Percentiles rank a stretch among this genome's conserved stretches.
phyloP scores from a whole-genome alignment of 1,140 invertebrate genomes.

The Vollenhovia emeryi region DNA sequence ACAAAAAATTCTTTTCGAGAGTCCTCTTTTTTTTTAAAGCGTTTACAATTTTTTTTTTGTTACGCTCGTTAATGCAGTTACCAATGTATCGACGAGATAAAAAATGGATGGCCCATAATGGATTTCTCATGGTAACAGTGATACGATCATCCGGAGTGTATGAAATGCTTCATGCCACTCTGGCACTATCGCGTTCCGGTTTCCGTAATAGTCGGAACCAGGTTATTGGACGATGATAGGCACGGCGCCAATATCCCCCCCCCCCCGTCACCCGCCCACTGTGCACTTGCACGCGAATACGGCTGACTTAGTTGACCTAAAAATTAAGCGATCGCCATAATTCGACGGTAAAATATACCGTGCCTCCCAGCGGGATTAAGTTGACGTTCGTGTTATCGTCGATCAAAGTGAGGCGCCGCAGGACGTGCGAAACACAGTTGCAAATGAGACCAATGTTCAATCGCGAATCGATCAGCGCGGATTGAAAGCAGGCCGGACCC shows the following conservation, averaged over 20 bases:
- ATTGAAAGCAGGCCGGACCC: not conserved
- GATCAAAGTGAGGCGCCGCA: not conserved
- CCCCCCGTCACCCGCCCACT: too few species aligned
- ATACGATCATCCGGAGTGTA: slow-evolving; percentile 40
- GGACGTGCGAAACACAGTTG: not conserved
- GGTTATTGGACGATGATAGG: slow-evolving; percentile 57
- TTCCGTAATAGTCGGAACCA: slow-evolving; percentile 56
- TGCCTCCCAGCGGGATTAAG: not conserved
- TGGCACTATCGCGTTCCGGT: slow-evolving; percentile 48
- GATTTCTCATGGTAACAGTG: slow-evolving; percentile 16
- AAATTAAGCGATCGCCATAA: slow-evolving; percentile 58
- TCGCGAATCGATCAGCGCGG: not conserved
- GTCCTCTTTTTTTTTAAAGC: not conserved
- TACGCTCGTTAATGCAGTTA: not conserved
- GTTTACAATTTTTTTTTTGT: not conserved
- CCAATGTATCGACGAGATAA: not conserved
- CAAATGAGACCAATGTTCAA: slow-evolving; percentile 4
- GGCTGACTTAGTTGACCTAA: slow-evolving; percentile 58
- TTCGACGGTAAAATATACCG: slow-evolving; percentile 42
- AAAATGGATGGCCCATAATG: slow-evolving; percentile 31
- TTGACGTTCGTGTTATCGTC: slow-evolving; percentile 19
- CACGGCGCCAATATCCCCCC: slow-evolving; percentile 46
- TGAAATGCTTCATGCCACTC: slow-evolving; percentile 40
- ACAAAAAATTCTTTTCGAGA: not conserved
- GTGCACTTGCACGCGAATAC: slow-evolving; percentile 50